Percentiles rank a stretch among this genome's conserved stretches.
Conservation (phyloP, 37 sponge, comb jelly and placozoan genomes). For the Ianthella basta region DNA sequence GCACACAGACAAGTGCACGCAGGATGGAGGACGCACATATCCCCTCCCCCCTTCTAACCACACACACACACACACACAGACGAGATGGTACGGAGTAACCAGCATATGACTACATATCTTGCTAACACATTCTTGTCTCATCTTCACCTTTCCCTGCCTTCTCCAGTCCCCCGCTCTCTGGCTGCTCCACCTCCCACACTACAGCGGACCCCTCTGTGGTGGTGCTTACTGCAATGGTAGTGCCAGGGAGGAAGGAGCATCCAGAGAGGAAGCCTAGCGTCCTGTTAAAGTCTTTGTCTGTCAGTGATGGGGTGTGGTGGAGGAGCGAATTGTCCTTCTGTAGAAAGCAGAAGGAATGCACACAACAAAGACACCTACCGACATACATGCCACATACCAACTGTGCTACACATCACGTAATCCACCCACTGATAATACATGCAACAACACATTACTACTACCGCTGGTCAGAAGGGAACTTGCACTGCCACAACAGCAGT, state of each 20-base stretch:
- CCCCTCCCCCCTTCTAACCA: too few species aligned
- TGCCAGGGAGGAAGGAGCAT: constrained; percentile 75
- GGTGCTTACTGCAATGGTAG: constrained; percentile 69
- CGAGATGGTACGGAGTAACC: too few species aligned
- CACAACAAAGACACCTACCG: not conserved
- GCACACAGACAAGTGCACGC: too few species aligned
- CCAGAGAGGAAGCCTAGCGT: constrained; percentile 78
- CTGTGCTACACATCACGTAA: not conserved
- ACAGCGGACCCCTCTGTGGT: constrained; percentile 87
- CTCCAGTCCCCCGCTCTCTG: not conserved
- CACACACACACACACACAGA: too few species aligned
- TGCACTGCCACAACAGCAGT: not conserved
- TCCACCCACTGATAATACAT: not conserved
- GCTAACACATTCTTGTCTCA: not conserved
- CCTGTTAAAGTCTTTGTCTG: constrained; percentile 86
- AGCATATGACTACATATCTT: too few species aligned
- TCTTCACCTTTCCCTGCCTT: constrained; percentile 11
- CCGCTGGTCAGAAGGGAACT: too few species aligned
- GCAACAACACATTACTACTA: too few species aligned
- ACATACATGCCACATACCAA: not conserved
- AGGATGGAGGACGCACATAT: not conserved
- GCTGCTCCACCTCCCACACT: constrained; percentile 82
- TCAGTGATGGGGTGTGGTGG: constrained; percentile 29
- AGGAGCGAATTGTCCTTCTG: not conserved
- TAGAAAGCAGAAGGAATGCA: not conserved